These are phyloP conservation scores for Blera fallax DNA, from an alignment of 2,888 invertebrate species.

Conservation along the genomic window DNA sequence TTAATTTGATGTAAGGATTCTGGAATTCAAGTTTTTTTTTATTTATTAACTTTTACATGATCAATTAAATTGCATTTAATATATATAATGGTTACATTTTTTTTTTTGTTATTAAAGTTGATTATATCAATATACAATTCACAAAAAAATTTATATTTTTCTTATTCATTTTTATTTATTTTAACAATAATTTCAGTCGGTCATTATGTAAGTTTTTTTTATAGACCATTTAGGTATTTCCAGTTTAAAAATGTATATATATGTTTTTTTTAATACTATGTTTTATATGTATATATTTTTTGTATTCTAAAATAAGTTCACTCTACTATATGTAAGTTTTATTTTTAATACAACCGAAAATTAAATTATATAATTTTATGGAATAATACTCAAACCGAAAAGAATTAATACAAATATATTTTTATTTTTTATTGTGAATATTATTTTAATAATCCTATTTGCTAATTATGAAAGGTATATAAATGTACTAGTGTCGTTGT, in stretches of 20 bases:
- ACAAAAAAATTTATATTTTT: slow-evolving; percentile 39
- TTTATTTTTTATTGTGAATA: slow-evolving; percentile 52
- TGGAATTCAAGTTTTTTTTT: slow-evolving; percentile 61
- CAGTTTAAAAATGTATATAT: slow-evolving; percentile 73
- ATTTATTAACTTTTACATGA: slow-evolving; percentile 34
- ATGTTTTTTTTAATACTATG: slow-evolving; percentile 52
- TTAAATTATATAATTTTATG: slow-evolving; percentile 19
- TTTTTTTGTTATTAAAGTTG: slow-evolving; percentile 47
- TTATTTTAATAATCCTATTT: slow-evolving; percentile 64
- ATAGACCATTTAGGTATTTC: slow-evolving; percentile 72
- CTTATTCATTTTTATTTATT: slow-evolving; percentile 7
- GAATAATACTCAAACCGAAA: slow-evolving; percentile 27
- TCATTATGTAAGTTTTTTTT: slow-evolving; percentile 60
- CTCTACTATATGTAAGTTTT: slow-evolving; percentile 52
- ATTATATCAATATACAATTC: slow-evolving; percentile 65
- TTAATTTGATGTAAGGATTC: slow-evolving; percentile 56
- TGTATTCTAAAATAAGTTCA: slow-evolving; percentile 70
- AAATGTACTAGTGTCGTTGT: slow-evolving; percentile 72
- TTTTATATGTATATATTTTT: slow-evolving; percentile 62
- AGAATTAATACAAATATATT: slow-evolving; percentile 23
- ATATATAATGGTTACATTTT: slow-evolving; percentile 21
- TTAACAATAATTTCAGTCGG: slow-evolving; percentile 72
- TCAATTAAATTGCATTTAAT: slow-evolving; percentile 36
- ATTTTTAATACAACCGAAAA: slow-evolving; percentile 54
- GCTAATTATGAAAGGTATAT: slow-evolving; percentile 70